A percentile compares a stretch with the other conserved stretches of the same genome.
These are phyloP conservation scores for Nanger granti DNA, from an alignment of 2,113 vertebrate species.

Conservation along the genomic window DNA sequence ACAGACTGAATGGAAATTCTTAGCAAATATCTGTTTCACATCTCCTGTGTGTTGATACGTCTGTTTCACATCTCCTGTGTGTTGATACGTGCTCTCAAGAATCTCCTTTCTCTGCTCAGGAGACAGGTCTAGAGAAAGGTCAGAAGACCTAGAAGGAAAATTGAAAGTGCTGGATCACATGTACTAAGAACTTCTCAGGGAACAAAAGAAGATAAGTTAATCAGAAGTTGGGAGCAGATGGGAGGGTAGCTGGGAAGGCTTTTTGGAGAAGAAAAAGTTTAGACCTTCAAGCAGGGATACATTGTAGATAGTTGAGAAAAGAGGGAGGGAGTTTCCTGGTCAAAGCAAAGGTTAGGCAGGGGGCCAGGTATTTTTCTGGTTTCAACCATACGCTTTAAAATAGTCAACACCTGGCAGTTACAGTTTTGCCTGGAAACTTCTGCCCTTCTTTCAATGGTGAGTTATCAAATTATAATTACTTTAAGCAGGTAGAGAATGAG, in stretches of 20 bases:
- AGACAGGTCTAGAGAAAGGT: neutral
- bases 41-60: neutral
- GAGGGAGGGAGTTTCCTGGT: neutral
- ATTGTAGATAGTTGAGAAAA: neutral
- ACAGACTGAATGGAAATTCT: neutral
- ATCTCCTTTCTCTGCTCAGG: neutral
- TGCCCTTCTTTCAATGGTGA: neutral
- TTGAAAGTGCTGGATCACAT: neutral
- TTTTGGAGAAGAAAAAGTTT: neutral
- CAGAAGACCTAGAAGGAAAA: neutral
- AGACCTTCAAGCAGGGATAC: neutral
- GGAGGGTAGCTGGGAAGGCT: neutral
- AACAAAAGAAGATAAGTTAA: neutral
- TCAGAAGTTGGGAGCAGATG: neutral
- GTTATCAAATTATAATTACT: neutral
- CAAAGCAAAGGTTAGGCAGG: neutral
- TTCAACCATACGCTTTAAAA: neutral
- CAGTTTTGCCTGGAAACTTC: neutral
- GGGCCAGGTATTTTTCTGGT: slow-evolving; percentile 26
- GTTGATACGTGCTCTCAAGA: neutral
- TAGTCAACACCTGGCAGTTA: neutral
- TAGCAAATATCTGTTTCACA: neutral
- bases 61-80: neutral
- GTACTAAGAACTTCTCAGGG: neutral
- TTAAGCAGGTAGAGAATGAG: neutral